A percentile compares a stretch with the other conserved stretches of the same genome.
Conservation (phyloP, 1,140 invertebrate genomes). For the Drosophila carrolli region DNA sequence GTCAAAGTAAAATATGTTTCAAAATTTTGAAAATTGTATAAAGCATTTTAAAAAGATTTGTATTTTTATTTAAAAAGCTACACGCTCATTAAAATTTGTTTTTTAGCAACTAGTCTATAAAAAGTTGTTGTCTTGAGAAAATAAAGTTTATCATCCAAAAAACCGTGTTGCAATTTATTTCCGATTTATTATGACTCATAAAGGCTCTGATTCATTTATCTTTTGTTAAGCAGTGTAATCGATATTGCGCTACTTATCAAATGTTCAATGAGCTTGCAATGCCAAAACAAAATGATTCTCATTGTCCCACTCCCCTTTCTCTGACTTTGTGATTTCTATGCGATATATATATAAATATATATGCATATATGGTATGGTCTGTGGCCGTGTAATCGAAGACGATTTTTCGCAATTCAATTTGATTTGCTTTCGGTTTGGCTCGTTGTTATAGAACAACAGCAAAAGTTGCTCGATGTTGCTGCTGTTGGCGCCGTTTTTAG, state of each 20-base stretch:
- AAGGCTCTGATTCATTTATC: neutral
- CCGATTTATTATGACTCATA: slow-evolving; percentile 5
- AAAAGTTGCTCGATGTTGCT: slow-evolving; percentile 10
- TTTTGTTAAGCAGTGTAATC: slow-evolving; percentile 22
- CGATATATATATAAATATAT: slow-evolving; percentile 1
- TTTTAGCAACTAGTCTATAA: no score
- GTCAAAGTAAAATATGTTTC: no score
- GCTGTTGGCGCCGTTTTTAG: slow-evolving; percentile 10
- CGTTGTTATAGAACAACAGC: neutral
- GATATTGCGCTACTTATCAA: slow-evolving; percentile 23
- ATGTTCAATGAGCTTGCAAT: slow-evolving; percentile 29
- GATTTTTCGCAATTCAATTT: slow-evolving; percentile 40
- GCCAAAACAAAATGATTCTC: slow-evolving; percentile 37
- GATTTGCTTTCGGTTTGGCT: slow-evolving; percentile 3
- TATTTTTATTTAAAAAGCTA: no score
- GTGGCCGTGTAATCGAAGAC: slow-evolving; percentile 34
- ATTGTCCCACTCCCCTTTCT: neutral
- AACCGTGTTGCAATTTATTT: neutral
- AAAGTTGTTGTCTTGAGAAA: no score
- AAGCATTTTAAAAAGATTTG: no score
- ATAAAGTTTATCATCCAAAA: no score
- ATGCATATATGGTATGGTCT: slow-evolving; percentile 21
- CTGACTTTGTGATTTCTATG: neutral
- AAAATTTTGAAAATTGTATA: no score
- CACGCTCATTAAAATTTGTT: no score